A percentile compares a stretch with the other conserved stretches of the same genome.
These are phyloP conservation scores for Choristoneura fumiferana DNA, from an alignment of 1,140 invertebrate species.

Conservation along the genomic window DNA sequence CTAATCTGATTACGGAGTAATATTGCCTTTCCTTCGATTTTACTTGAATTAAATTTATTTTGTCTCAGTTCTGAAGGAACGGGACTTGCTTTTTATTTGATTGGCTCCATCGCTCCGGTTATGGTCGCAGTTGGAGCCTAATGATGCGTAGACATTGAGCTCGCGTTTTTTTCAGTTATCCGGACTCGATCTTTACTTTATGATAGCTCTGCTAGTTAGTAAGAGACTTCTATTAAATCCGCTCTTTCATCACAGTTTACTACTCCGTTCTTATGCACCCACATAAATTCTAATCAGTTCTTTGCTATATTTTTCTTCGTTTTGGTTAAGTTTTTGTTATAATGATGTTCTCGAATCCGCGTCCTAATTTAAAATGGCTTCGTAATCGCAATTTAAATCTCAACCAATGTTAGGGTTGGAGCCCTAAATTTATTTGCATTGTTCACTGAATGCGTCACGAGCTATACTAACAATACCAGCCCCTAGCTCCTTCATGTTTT, in stretches of 20 bases:
- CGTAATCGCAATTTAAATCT: constrained; percentile 28
- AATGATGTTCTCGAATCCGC: too few relatives aligned
- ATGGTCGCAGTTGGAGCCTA: background rate
- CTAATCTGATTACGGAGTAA: constrained; percentile 56
- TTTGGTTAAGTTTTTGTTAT: too few relatives aligned
- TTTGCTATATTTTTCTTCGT: too few relatives aligned
- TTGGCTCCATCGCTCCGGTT: constrained; percentile 3
- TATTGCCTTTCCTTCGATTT: constrained; percentile 24
- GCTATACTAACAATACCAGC: constrained; percentile 30
- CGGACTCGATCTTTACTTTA: background rate
- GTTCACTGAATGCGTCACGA: constrained; percentile 32
- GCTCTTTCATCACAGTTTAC: too few relatives aligned
- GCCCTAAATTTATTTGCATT: constrained; percentile 32
- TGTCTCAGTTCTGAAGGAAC: background rate
- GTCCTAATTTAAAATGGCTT: constrained; percentile 8
- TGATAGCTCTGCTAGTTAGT: background rate
- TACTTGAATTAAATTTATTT: constrained; percentile 19
- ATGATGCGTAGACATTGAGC: background rate
- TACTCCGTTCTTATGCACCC: too few relatives aligned
- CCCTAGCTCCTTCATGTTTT: constrained; percentile 1
- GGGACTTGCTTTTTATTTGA: background rate
- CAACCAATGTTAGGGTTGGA: constrained; percentile 38
- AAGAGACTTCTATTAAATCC: background rate
- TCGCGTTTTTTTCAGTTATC: background rate
- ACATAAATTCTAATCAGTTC: too few relatives aligned